Percentiles rank a stretch among this genome's conserved stretches.
Conservation (phyloP, 2,113 vertebrate species). For the Neofelis nebulosa region DNA sequence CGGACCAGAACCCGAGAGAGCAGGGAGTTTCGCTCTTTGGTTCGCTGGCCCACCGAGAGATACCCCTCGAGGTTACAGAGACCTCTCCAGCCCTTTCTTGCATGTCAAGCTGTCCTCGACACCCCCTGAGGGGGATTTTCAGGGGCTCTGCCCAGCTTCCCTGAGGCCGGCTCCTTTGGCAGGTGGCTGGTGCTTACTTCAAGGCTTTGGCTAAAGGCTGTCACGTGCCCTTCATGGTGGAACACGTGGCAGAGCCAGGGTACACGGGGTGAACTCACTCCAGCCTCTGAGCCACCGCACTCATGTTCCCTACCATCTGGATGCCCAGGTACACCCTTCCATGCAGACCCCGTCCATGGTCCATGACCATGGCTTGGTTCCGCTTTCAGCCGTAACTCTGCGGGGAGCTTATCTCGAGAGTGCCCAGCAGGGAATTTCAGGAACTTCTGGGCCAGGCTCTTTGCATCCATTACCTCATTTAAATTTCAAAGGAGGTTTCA, state of each 20-base stretch:
- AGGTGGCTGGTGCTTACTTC: neutral
- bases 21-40: neutral
- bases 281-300: neutral
- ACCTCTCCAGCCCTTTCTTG: neutral
- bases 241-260: rapidly evolving
- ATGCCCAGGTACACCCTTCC: neutral
- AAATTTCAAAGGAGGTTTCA: neutral
- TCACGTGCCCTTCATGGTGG: neutral
- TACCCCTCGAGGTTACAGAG: neutral
- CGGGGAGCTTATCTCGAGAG: rapidly evolving
- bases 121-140: neutral
- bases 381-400: neutral
- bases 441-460: neutral
- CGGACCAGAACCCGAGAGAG: neutral
- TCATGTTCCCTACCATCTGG: neutral
- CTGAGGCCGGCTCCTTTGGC: neutral
- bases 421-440: neutral
- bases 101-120: rapidly evolving
- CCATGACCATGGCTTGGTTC: neutral
- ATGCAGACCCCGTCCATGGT: rapidly evolving
- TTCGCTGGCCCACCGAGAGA: neutral
- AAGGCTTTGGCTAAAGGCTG: neutral
- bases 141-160: neutral
- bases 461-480: neutral
- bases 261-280: neutral